Evolutionary conservation across 1,140 invertebrate genomes (phyloP).

Genomic region (Drosophila funebris): DNA sequence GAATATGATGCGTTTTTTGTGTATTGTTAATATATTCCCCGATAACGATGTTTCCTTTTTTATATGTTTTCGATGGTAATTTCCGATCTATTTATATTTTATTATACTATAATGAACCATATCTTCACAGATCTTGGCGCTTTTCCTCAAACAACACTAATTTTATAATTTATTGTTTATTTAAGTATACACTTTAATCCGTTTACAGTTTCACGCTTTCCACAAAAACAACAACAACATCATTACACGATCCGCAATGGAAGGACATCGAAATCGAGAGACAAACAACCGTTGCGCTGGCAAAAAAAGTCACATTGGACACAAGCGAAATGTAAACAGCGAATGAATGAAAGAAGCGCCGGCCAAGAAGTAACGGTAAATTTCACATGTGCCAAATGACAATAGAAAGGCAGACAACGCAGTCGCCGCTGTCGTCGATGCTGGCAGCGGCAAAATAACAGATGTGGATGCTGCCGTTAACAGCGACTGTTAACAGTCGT

Average conservation of each 20-base stretch:
- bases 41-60: too few species aligned
- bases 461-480: conserved; percentile 64
- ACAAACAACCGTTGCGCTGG: conserved; percentile 30
- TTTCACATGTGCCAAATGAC: conserved; percentile 80
- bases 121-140: too few species aligned
- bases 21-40: too few species aligned
- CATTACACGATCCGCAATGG: background rate
- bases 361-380: conserved; percentile 76
- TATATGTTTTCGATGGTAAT: too few species aligned
- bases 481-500: conserved; percentile 50
- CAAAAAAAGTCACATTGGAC: conserved; percentile 61
- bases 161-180: background rate
- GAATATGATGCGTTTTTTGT: too few species aligned
- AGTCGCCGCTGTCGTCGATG: conserved; percentile 15
- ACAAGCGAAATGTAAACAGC: conserved; percentile 73
- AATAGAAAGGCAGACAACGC: conserved; percentile 58
- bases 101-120: too few species aligned
- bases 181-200: background rate
- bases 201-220: background rate
- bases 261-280: background rate
- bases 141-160: too few species aligned
- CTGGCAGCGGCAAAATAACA: conserved; percentile 36
- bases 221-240: background rate
- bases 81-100: too few species aligned
- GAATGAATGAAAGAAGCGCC: conserved; percentile 73